These are phyloP conservation scores for Australoheros facetus DNA, from an alignment of 2,797 vertebrate genomes.

Conservation along the genomic window DNA sequence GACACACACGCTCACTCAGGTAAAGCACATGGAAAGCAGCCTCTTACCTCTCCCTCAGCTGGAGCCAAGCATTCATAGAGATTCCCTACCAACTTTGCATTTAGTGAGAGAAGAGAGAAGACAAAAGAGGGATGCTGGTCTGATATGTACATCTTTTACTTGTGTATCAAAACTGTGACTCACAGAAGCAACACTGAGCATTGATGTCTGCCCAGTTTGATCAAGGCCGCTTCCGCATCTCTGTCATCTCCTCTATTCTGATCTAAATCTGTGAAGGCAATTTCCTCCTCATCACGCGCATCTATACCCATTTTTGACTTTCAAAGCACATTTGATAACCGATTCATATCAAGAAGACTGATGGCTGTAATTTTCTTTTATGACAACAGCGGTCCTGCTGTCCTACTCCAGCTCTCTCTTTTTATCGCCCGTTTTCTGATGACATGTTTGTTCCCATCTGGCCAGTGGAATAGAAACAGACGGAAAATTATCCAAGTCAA, in stretches of 20 bases:
- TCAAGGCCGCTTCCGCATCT: slow-evolving; percentile 44
- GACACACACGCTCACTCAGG: slow-evolving; percentile 30
- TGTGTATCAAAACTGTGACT: slow-evolving; percentile 53
- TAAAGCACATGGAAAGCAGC: slow-evolving; percentile 66
- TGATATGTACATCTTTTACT: slow-evolving; percentile 53
- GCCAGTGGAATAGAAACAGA: slow-evolving; percentile 30
- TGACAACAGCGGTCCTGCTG: slow-evolving; percentile 9
- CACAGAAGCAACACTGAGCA: slow-evolving; percentile 39
- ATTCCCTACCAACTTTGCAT: slow-evolving; percentile 84
- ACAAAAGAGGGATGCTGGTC: slow-evolving; percentile 74
- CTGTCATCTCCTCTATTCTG: slow-evolving; percentile 42
- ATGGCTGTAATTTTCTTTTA: slow-evolving; percentile 42
- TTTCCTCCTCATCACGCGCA: slow-evolving; percentile 37
- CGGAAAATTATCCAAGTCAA: slow-evolving; percentile 19
- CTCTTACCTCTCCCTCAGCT: slow-evolving; percentile 83
- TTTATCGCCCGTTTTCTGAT: slow-evolving; percentile 23
- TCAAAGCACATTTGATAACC: slow-evolving; percentile 46
- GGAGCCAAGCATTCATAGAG: slow-evolving; percentile 82
- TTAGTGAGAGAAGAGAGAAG: slow-evolving; percentile 80
- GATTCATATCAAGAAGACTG: slow-evolving; percentile 35
- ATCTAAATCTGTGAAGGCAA: slow-evolving; percentile 41
- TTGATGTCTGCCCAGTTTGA: slow-evolving; percentile 32
- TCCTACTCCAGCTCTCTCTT: slow-evolving; percentile 28
- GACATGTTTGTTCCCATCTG: slow-evolving; percentile 52
- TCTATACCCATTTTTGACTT: slow-evolving; percentile 28